These are phyloP conservation scores for Siphlonurus alternatus DNA, from an alignment of 2,888 invertebrate genomes.

Conservation along the genomic window DNA sequence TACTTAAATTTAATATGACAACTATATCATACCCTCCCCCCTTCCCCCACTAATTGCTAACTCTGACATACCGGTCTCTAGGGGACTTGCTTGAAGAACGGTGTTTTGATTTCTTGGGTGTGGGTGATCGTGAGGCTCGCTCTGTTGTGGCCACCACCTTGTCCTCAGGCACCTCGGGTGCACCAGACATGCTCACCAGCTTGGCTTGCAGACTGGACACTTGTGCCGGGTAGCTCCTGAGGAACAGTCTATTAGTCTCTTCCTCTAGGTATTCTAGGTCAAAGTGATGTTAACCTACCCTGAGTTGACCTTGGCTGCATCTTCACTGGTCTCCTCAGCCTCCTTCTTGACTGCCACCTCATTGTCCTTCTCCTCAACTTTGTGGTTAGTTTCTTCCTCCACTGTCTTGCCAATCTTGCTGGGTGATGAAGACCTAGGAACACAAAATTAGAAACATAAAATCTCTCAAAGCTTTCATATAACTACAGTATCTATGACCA, in stretches of 20 bases:
- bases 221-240: conserved; percentile 29
- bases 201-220: conserved; percentile 44
- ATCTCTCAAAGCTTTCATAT: no score
- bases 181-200: conserved; percentile 41
- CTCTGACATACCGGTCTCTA: neutral
- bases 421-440: conserved; percentile 7
- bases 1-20: neutral
- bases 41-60: neutral
- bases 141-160: neutral
- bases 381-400: neutral
- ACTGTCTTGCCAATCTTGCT: conserved; percentile 5
- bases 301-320: no score
- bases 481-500: no score
- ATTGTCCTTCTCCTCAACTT: conserved; percentile 8
- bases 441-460: no score
- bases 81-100: neutral
- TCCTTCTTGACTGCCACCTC: conserved; percentile 7
- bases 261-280: neutral
- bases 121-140: neutral
- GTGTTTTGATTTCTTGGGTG: neutral
- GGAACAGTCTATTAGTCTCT: conserved; percentile 3
- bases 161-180: conserved; percentile 19
- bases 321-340: neutral
- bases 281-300: neutral
- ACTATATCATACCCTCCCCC: neutral